Base-by-base conservation (phyloP, 1,140 invertebrate genomes). In the Carcinoscorpius rotundicauda region DNA sequence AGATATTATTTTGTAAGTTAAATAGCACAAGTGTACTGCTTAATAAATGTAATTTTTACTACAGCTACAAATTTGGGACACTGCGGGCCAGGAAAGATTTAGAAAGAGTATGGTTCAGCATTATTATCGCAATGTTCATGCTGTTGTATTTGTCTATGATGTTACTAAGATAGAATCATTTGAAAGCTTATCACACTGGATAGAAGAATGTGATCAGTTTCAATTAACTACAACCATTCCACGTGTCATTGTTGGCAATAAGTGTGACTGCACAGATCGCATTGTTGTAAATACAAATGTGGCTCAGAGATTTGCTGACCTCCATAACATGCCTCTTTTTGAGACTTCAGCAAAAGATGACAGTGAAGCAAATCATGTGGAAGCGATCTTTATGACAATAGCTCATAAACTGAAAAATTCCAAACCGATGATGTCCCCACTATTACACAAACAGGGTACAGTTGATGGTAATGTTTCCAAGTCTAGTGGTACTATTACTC, bases 11-110 rank as follows among this genome's bases (percentile, higher is more conserved):
- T 29, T 29, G 29, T 29, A 29, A 29, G 29, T 29, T 29, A 29
- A 29, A 29, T 29, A 29, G 29, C 29, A 29, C 29, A 29, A 29
- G 29, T 29, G 29, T 29, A 29, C 29, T 29, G 48, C 4, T 58
- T 52, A 5, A 52, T 64, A 50, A 10, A 59, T 48, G 51, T 11
- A 51, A 50, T 49, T 65, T 56, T 60, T 6, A 50, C 48, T 65
- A 53, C 61, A 65, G 67, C 83, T 99, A 72, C 96, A 99, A 78
- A 79, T 98, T 58, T 99, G 96, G 97, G 96, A 98, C 77, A 99
- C 96, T 62, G 97, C 97, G 29, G 96, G 96, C 0, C 97, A 99
- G 77, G 97, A 99, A 79, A 81, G 97, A 68, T 99, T 99, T 81
- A 83, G 97, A 72, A 97, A 63, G 74, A 87, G 86, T 4, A 89